Conservation (phyloP, 2,113 vertebrate genomes). For the Crotalus helleri region DNA sequence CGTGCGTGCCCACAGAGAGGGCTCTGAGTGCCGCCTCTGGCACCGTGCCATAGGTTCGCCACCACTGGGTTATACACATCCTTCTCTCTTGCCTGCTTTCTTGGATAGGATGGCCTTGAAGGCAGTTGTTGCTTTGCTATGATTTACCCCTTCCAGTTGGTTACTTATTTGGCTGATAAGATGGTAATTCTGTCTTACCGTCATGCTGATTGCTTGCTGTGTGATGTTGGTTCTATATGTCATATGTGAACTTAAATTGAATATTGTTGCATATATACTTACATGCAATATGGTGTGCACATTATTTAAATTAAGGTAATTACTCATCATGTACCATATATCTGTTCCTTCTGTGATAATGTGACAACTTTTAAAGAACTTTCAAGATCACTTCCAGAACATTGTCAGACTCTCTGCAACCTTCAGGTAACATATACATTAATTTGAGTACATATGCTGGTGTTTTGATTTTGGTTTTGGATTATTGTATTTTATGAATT, state of each 20-base stretch:
- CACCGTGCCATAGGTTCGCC: too few species aligned
- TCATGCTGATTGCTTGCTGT: background rate
- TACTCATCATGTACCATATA: background rate
- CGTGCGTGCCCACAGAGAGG: too few species aligned
- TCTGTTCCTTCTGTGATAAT: background rate
- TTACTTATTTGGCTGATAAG: background rate
- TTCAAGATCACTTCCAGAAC: background rate
- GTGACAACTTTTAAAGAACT: background rate
- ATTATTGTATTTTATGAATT: background rate
- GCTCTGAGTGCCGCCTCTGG: too few species aligned
- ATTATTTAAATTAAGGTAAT: background rate
- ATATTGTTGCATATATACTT: background rate
- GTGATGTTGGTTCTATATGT: background rate
- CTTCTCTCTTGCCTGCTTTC: background rate
- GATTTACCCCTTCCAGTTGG: background rate
- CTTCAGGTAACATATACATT: background rate
- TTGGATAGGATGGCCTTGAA: background rate
- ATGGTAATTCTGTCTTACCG: background rate
- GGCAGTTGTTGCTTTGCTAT: background rate
- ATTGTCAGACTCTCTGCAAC: background rate
- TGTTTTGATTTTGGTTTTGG: background rate
- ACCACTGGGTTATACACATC: background rate
- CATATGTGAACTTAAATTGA: background rate
- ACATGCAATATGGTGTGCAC: background rate
- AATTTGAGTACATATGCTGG: background rate